Evolutionary conservation across 1,140 invertebrate genomes (phyloP).

Genomic region (Eciton burchellii): DNA sequence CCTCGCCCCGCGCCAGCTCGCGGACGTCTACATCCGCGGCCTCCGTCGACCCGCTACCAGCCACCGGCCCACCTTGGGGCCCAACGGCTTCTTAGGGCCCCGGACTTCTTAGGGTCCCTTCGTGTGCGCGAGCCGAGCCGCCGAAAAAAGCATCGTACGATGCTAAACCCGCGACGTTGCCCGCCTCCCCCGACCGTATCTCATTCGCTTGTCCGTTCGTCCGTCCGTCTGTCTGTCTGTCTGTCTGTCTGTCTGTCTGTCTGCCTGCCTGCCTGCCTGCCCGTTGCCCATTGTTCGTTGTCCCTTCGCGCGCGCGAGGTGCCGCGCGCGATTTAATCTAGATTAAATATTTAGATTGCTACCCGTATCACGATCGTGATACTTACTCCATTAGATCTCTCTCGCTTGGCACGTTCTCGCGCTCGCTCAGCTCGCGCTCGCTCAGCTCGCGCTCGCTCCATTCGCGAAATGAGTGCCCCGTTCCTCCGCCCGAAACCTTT

Average conservation of each 20-base stretch:
- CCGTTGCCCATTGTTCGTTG: no score
- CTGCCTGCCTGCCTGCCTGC: no score
- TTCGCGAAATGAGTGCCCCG: background rate
- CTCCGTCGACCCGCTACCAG: slow-evolving; percentile 37
- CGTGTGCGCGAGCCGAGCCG: slow-evolving; percentile 36
- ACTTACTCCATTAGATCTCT: slow-evolving; percentile 43
- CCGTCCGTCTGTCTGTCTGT: slow-evolving; percentile 24
- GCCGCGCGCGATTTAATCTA: slow-evolving; percentile 41
- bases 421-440: background rate
- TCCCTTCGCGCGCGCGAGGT: no score
- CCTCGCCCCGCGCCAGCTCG: background rate
- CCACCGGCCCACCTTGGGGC: slow-evolving; percentile 59
- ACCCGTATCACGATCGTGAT: slow-evolving; percentile 7
- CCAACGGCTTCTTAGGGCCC: slow-evolving; percentile 20
- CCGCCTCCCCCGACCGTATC: slow-evolving; percentile 39
- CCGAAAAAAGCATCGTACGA: slow-evolving; percentile 78
- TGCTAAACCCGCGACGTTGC: slow-evolving; percentile 68
- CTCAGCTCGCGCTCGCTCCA: slow-evolving; percentile 17
- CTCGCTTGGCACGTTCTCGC: background rate
- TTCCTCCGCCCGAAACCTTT: background rate
- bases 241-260: slow-evolving; percentile 27
- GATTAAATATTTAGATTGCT: slow-evolving; percentile 59
- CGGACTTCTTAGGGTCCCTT: slow-evolving; percentile 30
- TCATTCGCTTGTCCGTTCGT: slow-evolving; percentile 36
- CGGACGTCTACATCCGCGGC: slow-evolving; percentile 22